These are phyloP conservation scores for Typhlomys cinereus DNA, from an alignment of 2,113 vertebrate species.

Conservation along the genomic window DNA sequence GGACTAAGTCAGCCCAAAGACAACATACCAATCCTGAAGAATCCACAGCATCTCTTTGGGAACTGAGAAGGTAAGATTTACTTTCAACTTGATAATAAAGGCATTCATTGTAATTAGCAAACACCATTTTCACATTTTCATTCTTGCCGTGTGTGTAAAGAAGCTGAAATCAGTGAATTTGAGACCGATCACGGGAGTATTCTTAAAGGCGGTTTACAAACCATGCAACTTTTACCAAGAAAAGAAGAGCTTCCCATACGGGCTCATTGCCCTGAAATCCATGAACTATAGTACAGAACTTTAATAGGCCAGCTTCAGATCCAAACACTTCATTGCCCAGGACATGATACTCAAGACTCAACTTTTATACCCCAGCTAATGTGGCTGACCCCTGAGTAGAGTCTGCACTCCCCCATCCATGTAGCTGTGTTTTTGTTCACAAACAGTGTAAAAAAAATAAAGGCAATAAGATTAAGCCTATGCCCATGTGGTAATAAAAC, in stretches of 20 bases:
- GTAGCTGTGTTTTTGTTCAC: neutral
- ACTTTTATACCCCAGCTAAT: neutral
- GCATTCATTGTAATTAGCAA: neutral
- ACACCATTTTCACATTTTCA: neutral
- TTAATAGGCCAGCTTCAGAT: neutral
- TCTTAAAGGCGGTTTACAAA: neutral
- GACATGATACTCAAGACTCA: neutral
- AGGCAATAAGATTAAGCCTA: neutral
- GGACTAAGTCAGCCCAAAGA: conserved; percentile 38
- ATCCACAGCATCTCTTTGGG: neutral
- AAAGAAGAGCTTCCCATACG: neutral
- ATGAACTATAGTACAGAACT: neutral
- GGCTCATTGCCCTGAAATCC: neutral
- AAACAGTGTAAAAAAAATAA: neutral
- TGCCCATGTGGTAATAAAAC: neutral
- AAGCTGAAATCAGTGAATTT: conserved; percentile 10
- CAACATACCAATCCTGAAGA: conserved; percentile 17
- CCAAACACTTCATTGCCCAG: neutral
- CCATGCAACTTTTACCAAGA: neutral
- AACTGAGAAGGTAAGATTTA: conserved; percentile 60
- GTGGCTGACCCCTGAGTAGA: neutral
- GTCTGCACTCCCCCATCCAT: neutral
- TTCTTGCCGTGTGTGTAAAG: neutral
- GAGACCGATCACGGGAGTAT: neutral
- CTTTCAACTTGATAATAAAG: neutral